Percentiles rank a stretch among this genome's conserved stretches.
Evolutionary conservation across 2,797 vertebrate species (phyloP).

Genomic region (Sebastes matsubarae): DNA sequence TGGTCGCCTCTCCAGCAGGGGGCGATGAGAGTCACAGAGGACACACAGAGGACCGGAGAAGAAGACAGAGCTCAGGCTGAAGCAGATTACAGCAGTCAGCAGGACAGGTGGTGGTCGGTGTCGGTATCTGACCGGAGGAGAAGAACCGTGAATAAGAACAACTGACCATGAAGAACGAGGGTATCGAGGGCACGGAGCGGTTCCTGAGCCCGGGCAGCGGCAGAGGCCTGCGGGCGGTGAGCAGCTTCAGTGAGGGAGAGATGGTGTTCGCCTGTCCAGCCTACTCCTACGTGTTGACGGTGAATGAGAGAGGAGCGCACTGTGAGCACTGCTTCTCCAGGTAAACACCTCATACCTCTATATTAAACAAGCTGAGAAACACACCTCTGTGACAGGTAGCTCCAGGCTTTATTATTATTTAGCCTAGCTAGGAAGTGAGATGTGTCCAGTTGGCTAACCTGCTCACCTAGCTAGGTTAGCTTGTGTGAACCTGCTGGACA

Average conservation of each 20-base stretch:
- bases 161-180: conserved; percentile 72
- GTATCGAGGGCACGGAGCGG: conserved; percentile 87
- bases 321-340: conserved; percentile 95
- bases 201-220: conserved; percentile 90
- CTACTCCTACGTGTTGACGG: conserved; percentile 90
- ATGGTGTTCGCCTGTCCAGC: conserved; percentile 93
- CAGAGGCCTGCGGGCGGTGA: conserved; percentile 87
- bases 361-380: not conserved
- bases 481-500: conserved; percentile 13
- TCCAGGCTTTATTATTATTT: not conserved
- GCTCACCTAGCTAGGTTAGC: conserved; percentile 30
- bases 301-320: conserved; percentile 90
- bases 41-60: not conserved
- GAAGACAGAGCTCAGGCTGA: conserved; percentile 40
- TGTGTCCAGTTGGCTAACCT: conserved; percentile 5
- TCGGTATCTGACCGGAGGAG: not conserved
- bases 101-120: conserved; percentile 4
- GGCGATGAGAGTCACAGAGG: not conserved
- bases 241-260: conserved; percentile 87
- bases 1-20: conserved; percentile 45
- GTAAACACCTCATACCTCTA: conserved; percentile 68
- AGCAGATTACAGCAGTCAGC: conserved; percentile 20
- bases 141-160: not conserved
- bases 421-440: not conserved
- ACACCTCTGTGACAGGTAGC: not conserved